Base-by-base conservation (phyloP, 2,888 invertebrate genomes). In the Chelonus formosanus region DNA sequence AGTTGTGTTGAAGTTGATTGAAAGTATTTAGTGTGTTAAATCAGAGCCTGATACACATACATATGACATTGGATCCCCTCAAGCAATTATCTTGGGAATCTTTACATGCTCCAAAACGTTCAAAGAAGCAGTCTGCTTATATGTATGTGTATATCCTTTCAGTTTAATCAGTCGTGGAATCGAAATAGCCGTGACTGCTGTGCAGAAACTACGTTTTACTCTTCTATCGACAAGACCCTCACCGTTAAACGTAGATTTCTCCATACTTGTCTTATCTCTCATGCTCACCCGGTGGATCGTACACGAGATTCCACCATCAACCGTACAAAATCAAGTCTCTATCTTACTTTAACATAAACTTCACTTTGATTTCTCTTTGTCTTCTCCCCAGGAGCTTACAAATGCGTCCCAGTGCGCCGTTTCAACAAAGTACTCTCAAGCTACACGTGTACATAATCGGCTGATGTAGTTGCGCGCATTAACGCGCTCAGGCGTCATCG, bases 291-390 rank as follows among this genome's bases (percentile, higher is more conserved):
- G 70, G 71, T 75, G 71, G 72, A 75, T 76, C 74, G 74, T 71
- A 73, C 75, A 76, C 74, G 73, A 73, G 71, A 63, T 63, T 68
- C 44, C 3, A n/a, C 44, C 10, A 48, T 48, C 48, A 48, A 48
- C n/a, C 48, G 48, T 48, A 48, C 48, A 48, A 48, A 20, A 48
- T 48, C 48, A n/a, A 10, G n/a, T 20, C 5, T 48, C n/a, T 20
- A 10, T 48, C 48, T 48, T 31, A 31, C n/a, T 48, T 48, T 31
- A 48, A 63, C n/a, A 31, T 48, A 70, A 70, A 73, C 62, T 71
- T 70, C 70, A 73, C 77, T 75, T 77, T 76, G 76, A 77, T 78
- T 77, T 68, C 70, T 67, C 71, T 68, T 68, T 70, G 70, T 67
- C 68, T 67, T 67, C 57, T 34, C 52, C 32, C 32, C 8, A 3